Evolutionary conservation across 2,888 invertebrate genomes (phyloP), one percentile per base, ranked within the genome.

Genomic region (Gortyna flavago): DNA sequence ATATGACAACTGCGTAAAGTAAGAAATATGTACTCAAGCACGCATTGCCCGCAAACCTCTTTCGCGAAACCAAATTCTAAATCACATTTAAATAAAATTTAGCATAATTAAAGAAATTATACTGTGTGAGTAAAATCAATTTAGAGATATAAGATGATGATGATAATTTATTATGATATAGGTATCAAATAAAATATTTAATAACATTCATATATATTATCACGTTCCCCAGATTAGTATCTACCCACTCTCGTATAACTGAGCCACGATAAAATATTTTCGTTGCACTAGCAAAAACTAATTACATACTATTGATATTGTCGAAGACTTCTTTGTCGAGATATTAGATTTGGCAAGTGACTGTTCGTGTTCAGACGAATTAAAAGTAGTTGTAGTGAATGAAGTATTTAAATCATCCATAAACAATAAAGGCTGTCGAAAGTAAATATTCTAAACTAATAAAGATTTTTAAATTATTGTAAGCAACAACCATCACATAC

Each of bases 61-160:
- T 85, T 77, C 90, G 93, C 89, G 94, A 94, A 96, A 96, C 95
- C 95, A 96, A 96, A 96, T 96, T 96, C 96, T 96, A 96, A 96
- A 96, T 96, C 94, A 95, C 95, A 92, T 93, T 94, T 92, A 93
- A 94, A 93, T 93, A 93, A 95, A 92, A 89, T 82, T 83, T 94
- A 95, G 93, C 74, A 86, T 92, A 91, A 93, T 92, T 89, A 91
- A 93, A 92, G 77, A 92, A 92, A 92, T 88, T 92, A 92, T 93
- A 92, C 91, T 92, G 91, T 90, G 89, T 88, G 86, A 91, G 86
- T 93, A 92, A 93, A 93, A 91, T 90, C 90, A 91, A 91, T 87
- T 88, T 93, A 93, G 92, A 90, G 64, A 91, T 86, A 72, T 92
- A 93, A 93, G 90, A 88, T 90, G 89, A 91, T 89, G 90, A 88